Conservation (phyloP, 2,113 vertebrate species). For the Paradoxurus hermaphroditus region DNA sequence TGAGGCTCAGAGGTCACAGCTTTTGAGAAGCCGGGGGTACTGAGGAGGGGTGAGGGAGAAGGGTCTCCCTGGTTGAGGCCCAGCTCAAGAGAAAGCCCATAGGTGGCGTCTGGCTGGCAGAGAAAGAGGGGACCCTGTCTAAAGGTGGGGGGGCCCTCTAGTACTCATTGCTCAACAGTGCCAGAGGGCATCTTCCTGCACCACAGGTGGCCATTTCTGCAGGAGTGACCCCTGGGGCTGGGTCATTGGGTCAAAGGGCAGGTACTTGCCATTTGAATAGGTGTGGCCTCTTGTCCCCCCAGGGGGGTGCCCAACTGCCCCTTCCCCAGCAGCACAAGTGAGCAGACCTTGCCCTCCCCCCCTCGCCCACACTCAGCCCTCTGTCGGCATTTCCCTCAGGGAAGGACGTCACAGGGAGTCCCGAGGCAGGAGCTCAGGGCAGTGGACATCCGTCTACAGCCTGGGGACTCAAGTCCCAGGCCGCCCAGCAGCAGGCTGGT, state of each 20-base stretch:
- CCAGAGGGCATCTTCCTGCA: not conserved
- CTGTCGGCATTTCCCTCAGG: not conserved
- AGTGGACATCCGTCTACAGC: not conserved
- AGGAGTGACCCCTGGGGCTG: not conserved
- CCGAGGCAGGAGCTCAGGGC: not conserved
- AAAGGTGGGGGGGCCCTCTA: not conserved
- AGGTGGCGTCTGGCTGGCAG: not conserved
- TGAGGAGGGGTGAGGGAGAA: not conserved
- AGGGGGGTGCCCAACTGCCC: too few relatives aligned
- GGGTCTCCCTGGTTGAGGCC: not conserved
- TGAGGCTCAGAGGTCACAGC: not conserved
- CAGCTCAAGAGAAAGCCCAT: not conserved
- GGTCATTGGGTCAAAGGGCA: not conserved
- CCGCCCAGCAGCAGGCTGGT: not conserved
- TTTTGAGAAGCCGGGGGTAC: not conserved
- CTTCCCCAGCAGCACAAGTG: not conserved
- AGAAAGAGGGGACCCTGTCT: not conserved
- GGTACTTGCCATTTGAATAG: not conserved
- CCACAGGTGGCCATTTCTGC: not conserved
- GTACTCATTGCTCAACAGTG: not conserved
- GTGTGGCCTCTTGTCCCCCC: not conserved
- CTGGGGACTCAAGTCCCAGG: not conserved
- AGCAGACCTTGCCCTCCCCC: not conserved
- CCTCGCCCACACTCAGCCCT: not conserved
- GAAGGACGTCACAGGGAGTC: not conserved